These are phyloP conservation scores for Palythoa grandiflora DNA, from an alignment of 92 coral and sea anemone species.

Conservation along the genomic window DNA sequence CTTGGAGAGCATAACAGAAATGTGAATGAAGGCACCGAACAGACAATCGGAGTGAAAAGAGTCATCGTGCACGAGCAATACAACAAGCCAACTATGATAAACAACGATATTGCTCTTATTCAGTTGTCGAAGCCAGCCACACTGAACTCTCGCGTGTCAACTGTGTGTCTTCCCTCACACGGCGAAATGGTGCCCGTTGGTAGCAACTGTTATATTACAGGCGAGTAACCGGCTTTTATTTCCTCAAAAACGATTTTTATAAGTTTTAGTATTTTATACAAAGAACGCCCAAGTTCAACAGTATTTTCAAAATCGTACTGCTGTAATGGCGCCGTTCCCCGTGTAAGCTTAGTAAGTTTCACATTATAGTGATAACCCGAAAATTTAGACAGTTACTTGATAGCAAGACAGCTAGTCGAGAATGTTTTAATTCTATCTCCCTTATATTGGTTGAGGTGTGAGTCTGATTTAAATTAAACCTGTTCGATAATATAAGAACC, in stretches of 20 bases:
- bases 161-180: constrained; percentile 67
- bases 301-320: too few species aligned
- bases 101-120: constrained; percentile 76
- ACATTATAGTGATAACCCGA: too few species aligned
- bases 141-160: constrained; percentile 56
- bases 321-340: too few species aligned
- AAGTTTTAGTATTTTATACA: background rate
- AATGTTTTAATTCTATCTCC: too few species aligned
- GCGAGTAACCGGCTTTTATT: background rate
- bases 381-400: too few species aligned
- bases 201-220: constrained; percentile 66
- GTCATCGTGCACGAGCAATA: constrained; percentile 64
- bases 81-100: constrained; percentile 56
- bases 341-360: too few species aligned
- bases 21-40: constrained; percentile 64
- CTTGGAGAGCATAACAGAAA: constrained; percentile 69
- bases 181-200: constrained; percentile 51
- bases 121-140: constrained; percentile 66
- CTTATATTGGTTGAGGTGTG: too few species aligned
- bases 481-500: too few species aligned
- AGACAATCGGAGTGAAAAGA: constrained; percentile 57
- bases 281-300: too few species aligned
- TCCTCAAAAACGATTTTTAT: background rate
- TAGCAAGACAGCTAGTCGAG: too few species aligned
- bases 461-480: too few species aligned